Evolutionary conservation across 2,888 invertebrate species (phyloP).

Genomic region (Cantharis rustica): DNA sequence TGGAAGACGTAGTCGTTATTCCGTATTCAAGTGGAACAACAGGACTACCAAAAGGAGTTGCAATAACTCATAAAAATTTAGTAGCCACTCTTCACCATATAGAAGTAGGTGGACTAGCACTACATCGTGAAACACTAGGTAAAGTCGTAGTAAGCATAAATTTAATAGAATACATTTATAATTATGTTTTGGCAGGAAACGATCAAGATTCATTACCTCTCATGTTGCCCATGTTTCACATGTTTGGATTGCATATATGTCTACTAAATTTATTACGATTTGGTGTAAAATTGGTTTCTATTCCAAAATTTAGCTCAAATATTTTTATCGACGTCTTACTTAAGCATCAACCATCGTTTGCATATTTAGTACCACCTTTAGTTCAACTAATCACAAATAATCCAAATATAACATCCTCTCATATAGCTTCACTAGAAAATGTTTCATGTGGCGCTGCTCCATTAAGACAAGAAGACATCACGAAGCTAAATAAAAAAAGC

Average conservation of each 20-base stretch:
- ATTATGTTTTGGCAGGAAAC: conserved; percentile 53
- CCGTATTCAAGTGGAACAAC: background rate
- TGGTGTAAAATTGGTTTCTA: conserved; percentile 70
- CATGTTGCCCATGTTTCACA: conserved; percentile 84
- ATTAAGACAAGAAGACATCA: conserved; percentile 62
- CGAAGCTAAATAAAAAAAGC: conserved; percentile 59
- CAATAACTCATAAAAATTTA: conserved; percentile 65
- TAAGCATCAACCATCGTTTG: conserved; percentile 64
- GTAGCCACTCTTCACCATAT: conserved; percentile 50
- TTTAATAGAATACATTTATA: conserved; percentile 52
- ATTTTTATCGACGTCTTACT: conserved; percentile 68
- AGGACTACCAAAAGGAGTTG: conserved; percentile 78
- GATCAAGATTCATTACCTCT: conserved; percentile 68
- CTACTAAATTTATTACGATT: conserved; percentile 54
- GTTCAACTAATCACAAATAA: conserved; percentile 72
- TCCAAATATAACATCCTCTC: conserved; percentile 62
- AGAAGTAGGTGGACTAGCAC: background rate
- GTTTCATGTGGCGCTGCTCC: conserved; percentile 74
- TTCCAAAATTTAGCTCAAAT: conserved; percentile 76
- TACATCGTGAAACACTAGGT: background rate
- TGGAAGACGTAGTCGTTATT: background rate
- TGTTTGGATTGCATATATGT: conserved; percentile 72
- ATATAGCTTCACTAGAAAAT: conserved; percentile 61
- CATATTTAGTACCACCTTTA: conserved; percentile 81
- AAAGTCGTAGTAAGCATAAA: background rate